Conservation (phyloP, 2,113 vertebrate genomes). For the Larimichthys crocea region DNA sequence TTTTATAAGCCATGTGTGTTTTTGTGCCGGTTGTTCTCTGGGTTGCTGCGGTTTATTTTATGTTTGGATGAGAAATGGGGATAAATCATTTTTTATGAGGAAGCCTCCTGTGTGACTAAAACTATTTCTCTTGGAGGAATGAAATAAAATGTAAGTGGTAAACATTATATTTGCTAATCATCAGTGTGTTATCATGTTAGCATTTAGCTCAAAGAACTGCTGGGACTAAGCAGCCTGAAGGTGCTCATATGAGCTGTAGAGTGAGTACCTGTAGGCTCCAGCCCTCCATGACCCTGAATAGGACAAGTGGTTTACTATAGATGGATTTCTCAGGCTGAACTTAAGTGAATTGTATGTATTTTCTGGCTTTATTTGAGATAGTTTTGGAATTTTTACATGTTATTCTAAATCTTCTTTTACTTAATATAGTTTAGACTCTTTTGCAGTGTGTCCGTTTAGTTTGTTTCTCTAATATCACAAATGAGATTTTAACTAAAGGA, state of each 20-base stretch:
- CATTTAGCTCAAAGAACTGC: background rate
- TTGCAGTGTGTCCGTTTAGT: too few relatives aligned
- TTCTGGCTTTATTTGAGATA: too few relatives aligned
- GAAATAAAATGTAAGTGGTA: too few relatives aligned
- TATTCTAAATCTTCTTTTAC: too few relatives aligned
- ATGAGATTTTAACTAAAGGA: background rate
- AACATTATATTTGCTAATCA: background rate
- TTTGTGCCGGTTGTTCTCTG: background rate
- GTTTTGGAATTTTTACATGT: too few relatives aligned
- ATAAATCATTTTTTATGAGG: too few relatives aligned
- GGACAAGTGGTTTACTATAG: background rate
- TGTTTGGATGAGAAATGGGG: background rate
- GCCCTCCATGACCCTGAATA: background rate
- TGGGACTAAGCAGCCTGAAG: too few relatives aligned
- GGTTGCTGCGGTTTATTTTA: background rate
- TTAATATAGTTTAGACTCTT: too few relatives aligned
- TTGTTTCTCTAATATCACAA: too few relatives aligned
- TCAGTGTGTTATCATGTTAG: background rate
- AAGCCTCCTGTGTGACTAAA: too few relatives aligned
- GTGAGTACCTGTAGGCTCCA: background rate
- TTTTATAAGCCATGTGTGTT: background rate
- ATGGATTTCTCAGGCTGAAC: background rate
- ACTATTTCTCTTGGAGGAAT: too few relatives aligned
- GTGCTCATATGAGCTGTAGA: background rate
- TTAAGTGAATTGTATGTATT: background rate